Percentiles rank a stretch among this genome's conserved stretches.
phyloP scores from a whole-genome alignment of 2,888 invertebrate species.

The Andrena trimmerana region DNA sequence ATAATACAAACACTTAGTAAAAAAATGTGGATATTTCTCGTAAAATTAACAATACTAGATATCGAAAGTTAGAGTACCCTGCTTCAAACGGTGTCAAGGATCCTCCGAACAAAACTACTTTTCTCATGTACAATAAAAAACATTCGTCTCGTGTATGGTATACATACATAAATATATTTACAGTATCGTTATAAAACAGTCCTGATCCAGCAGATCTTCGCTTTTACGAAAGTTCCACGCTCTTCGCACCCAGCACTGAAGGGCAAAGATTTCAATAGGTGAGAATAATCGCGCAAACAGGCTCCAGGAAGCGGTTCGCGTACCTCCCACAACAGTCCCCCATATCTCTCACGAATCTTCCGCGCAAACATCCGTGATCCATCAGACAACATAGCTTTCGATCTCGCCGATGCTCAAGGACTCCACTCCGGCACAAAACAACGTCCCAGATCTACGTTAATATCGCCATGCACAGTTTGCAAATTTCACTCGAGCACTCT shows the following conservation, averaged over 20 bases:
- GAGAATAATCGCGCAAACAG: slow-evolving; percentile 4
- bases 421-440: too few species aligned
- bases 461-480: too few species aligned
- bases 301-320: background rate
- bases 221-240: background rate
- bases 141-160: background rate
- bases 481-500: too few species aligned
- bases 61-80: background rate
- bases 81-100: background rate
- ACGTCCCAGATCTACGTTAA: too few species aligned
- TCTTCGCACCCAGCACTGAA: slow-evolving; percentile 15
- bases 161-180: slow-evolving; percentile 1
- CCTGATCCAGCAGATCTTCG: slow-evolving; percentile 1
- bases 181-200: background rate
- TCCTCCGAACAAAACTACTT: background rate
- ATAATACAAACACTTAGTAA: slow-evolving; percentile 31
- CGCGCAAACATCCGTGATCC: too few species aligned
- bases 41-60: slow-evolving; percentile 14
- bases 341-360: background rate
- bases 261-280: background rate
- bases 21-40: slow-evolving; percentile 6
- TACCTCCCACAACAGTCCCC: background rate
- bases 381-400: too few species aligned
- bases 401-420: too few species aligned
- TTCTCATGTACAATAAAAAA: background rate